A percentile compares a stretch with the other conserved stretches of the same genome.
phyloP scores from a whole-genome alignment of 2,113 vertebrate species.

The Poicephalus meyeri region DNA sequence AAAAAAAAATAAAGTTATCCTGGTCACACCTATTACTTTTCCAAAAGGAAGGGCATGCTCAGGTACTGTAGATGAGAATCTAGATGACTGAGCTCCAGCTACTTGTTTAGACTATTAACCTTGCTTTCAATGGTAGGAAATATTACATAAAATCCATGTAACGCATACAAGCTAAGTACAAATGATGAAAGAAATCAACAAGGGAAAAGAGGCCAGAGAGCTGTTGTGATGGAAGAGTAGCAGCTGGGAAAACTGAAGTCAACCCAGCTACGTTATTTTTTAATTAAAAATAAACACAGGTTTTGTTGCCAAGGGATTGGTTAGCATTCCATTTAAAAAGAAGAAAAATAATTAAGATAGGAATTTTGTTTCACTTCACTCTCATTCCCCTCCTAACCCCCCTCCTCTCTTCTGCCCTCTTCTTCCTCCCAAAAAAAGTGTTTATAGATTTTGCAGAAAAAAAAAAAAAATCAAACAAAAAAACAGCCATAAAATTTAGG shows the following conservation, averaged over 20 bases:
- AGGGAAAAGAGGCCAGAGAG: constrained; percentile 53
- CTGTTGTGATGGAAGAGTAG: constrained; percentile 52
- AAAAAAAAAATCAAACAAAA: neutral
- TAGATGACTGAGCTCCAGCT: neutral
- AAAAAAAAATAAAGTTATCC: neutral
- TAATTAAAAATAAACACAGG: constrained; percentile 77
- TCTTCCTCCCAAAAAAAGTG: neutral
- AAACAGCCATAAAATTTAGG: neutral
- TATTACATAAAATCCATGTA: constrained; percentile 35
- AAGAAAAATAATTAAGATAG: neutral
- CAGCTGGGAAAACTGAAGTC: constrained; percentile 69
- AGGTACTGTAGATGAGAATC: constrained; percentile 1
- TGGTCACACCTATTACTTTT: constrained; percentile 6
- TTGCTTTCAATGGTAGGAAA: constrained; percentile 56
- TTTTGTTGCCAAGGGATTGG: constrained; percentile 71
- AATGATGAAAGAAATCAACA: constrained; percentile 66
- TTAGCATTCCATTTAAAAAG: constrained; percentile 62
- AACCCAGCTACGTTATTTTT: constrained; percentile 72
- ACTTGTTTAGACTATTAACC: constrained; percentile 19
- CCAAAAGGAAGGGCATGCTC: neutral
- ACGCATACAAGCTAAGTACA: constrained; percentile 36
- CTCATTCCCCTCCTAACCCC: constrained; percentile 15
- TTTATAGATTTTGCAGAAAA: constrained; percentile 54
- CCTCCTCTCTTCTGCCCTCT: neutral
- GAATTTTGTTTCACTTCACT: constrained; percentile 42